A percentile compares a stretch with the other conserved stretches of the same genome.
These are phyloP conservation scores for Linnaemya tessellans DNA, from an alignment of 2,888 invertebrate species.

Conservation along the genomic window DNA sequence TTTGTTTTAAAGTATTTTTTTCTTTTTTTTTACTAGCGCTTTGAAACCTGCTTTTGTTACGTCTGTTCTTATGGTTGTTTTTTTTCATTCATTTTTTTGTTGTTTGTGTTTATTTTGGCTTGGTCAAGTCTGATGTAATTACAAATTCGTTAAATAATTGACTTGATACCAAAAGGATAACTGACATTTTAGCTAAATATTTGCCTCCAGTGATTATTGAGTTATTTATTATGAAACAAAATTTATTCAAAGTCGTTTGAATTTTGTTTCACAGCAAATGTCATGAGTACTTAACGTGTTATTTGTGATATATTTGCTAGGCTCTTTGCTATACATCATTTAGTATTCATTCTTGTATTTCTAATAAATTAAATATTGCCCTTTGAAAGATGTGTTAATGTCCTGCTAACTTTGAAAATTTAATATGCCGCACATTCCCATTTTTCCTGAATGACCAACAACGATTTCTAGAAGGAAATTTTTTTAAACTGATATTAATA, in stretches of 20 bases:
- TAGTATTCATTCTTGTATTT: not conserved
- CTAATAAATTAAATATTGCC: too few relatives aligned
- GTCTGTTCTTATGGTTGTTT: slow-evolving; percentile 29
- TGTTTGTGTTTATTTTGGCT: slow-evolving; percentile 22
- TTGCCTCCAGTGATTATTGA: slow-evolving; percentile 57
- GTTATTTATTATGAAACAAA: slow-evolving; percentile 35
- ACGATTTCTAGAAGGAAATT: too few relatives aligned
- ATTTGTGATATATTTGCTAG: not conserved
- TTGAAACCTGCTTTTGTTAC: slow-evolving; percentile 49
- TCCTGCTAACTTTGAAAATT: too few relatives aligned
- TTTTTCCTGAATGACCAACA: too few relatives aligned
- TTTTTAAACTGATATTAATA: too few relatives aligned
- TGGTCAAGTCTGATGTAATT: slow-evolving; percentile 66
- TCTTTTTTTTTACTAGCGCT: not conserved
- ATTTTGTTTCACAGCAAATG: not conserved
- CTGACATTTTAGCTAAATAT: slow-evolving; percentile 71
- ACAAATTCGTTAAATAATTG: slow-evolving; percentile 72
- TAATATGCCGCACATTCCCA: too few relatives aligned
- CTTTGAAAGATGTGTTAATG: too few relatives aligned
- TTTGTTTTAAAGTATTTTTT: slow-evolving; percentile 39
- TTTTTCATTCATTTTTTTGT: slow-evolving; percentile 27
- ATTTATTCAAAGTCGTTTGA: slow-evolving; percentile 6
- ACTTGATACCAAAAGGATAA: slow-evolving; percentile 71
- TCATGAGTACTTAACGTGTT: slow-evolving; percentile 21
- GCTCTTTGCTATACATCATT: not conserved